A percentile compares a stretch with the other conserved stretches of the same genome.
phyloP scores from a whole-genome alignment of 2,888 invertebrate species.

The Steinernema scapterisci region DNA sequence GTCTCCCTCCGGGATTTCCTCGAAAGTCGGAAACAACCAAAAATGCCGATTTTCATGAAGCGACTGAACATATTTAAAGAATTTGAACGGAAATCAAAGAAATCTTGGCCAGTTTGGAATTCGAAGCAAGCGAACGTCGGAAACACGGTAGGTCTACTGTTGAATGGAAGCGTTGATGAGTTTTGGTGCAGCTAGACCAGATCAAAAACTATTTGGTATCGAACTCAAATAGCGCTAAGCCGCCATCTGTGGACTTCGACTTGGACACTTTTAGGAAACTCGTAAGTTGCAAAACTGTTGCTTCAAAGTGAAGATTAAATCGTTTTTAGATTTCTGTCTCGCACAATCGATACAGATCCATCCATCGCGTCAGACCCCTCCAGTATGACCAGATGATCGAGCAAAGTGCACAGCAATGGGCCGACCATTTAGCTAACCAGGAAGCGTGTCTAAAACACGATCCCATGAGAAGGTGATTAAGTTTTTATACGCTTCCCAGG shows the following conservation, averaged over 20 bases:
- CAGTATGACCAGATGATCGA: slow-evolving; percentile 47
- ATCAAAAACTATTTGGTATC: background rate
- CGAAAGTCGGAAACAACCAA: background rate
- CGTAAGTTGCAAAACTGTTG: background rate
- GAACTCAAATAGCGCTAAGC: background rate
- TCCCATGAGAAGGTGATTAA: slow-evolving; percentile 51
- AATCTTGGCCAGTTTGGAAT: background rate
- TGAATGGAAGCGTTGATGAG: too few relatives aligned
- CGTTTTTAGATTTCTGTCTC: slow-evolving; percentile 32
- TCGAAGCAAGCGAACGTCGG: background rate
- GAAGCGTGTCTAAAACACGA: slow-evolving; percentile 56
- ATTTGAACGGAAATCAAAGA: slow-evolving; percentile 26
- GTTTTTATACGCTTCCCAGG: slow-evolving; percentile 12
- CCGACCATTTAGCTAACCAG: slow-evolving; percentile 53
- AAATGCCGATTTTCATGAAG: background rate
- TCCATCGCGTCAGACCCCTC: slow-evolving; percentile 50
- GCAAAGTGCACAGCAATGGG: slow-evolving; percentile 55
- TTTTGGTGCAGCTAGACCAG: background rate
- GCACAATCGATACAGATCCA: slow-evolving; percentile 57
- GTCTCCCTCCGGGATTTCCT: too few relatives aligned
- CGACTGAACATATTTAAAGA: background rate
- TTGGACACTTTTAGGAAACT: background rate
- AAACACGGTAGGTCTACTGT: background rate
- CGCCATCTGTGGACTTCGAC: slow-evolving; percentile 23
- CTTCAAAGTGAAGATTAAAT: slow-evolving; percentile 14